phyloP scores from a whole-genome alignment of 2,113 vertebrate genomes.

The Phocoena phocoena region DNA sequence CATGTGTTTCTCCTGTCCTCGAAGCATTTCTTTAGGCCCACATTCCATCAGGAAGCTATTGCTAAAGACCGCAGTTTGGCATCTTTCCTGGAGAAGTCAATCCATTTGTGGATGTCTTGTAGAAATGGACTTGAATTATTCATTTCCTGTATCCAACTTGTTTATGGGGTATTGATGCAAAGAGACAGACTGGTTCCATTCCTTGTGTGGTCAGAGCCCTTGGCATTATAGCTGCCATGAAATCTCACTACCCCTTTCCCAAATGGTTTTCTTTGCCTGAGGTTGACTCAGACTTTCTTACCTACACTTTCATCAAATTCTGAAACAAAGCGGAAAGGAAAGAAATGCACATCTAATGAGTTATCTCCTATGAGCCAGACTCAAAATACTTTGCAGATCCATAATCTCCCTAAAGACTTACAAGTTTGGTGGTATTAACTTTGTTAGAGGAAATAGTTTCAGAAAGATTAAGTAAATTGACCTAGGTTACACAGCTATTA shows the following conservation, averaged over 20 bases:
- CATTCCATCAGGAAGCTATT: neutral
- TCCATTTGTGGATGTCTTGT: slow-evolving; percentile 9
- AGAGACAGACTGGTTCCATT: neutral
- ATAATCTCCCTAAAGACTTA: neutral
- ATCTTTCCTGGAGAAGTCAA: slow-evolving; percentile 17
- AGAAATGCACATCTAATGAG: neutral
- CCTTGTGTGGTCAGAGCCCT: neutral
- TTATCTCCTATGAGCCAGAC: neutral
- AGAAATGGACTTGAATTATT: slow-evolving; percentile 50
- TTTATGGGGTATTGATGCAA: neutral
- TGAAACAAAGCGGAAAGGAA: neutral
- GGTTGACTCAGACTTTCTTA: neutral
- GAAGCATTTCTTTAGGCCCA: neutral
- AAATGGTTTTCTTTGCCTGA: neutral
- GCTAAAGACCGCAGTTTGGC: neutral
- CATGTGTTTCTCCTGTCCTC: neutral
- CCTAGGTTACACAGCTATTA: neutral
- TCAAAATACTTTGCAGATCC: neutral
- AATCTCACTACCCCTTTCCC: neutral
- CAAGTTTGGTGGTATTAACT: neutral
- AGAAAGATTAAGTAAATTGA: slow-evolving; percentile 6
- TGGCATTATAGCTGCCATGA: neutral
- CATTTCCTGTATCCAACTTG: neutral
- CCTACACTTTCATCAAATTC: neutral
- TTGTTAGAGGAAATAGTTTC: slow-evolving; percentile 39